Percentiles rank a stretch among this genome's conserved stretches.
These are phyloP conservation scores for Antrozous pallidus DNA, from an alignment of 2,797 vertebrate species.

Conservation along the genomic window DNA sequence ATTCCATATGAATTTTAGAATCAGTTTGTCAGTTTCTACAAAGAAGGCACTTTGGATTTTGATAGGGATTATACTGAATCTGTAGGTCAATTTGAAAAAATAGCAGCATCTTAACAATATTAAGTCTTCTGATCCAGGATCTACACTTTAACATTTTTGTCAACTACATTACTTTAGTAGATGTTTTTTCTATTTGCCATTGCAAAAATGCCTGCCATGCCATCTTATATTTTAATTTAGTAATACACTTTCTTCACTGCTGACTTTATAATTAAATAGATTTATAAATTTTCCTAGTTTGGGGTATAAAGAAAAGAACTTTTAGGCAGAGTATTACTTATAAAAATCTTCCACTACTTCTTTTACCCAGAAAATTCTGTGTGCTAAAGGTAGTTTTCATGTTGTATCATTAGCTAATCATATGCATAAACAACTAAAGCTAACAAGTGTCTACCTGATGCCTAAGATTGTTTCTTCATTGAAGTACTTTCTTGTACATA, in stretches of 20 bases:
- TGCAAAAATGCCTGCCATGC: neutral
- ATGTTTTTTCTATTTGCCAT: neutral
- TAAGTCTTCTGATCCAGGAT: neutral
- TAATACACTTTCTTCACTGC: neutral
- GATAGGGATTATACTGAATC: neutral
- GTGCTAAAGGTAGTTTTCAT: neutral
- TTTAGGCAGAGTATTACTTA: neutral
- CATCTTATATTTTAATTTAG: neutral
- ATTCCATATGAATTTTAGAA: constrained; percentile 10
- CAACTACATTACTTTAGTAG: neutral
- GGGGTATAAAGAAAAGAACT: neutral
- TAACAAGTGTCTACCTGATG: neutral
- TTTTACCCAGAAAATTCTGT: neutral
- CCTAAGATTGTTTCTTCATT: neutral
- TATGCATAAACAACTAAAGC: neutral
- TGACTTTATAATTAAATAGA: neutral
- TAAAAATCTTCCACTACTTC: neutral
- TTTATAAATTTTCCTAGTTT: constrained; percentile 4
- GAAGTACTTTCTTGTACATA: neutral
- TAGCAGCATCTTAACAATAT: neutral
- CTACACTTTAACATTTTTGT: neutral
- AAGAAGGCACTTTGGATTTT: neutral
- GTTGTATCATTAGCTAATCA: neutral
- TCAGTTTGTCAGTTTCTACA: neutral
- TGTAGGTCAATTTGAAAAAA: neutral